Evolutionary conservation across 1,140 invertebrate species (phyloP).

Genomic region (Drepana arcuata): DNA sequence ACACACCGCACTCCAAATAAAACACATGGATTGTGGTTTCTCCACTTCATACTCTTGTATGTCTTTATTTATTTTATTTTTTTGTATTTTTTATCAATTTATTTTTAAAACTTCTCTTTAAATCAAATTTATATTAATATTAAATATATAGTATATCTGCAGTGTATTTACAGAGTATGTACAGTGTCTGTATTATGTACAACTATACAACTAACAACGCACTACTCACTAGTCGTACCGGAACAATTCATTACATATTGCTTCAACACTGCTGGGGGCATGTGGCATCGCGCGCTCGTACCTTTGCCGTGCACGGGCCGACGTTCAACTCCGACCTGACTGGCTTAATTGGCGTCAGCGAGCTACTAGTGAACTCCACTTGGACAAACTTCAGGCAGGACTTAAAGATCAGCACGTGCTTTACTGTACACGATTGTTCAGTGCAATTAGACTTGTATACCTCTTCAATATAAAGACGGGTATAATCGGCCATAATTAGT

Average conservation of each 20-base stretch:
- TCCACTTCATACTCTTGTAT: slow-evolving; percentile 66
- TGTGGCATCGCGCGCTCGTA: no score
- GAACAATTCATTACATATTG: background rate
- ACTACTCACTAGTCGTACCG: background rate
- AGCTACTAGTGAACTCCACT: no score
- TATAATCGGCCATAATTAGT: no score
- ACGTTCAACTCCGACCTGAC: no score
- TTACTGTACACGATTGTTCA: no score
- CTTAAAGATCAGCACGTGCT: no score
- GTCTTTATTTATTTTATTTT: slow-evolving; percentile 58
- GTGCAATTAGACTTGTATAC: no score
- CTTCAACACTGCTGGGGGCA: background rate
- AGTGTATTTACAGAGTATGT: slow-evolving; percentile 61
- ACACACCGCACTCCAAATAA: no score
- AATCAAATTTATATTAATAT: slow-evolving; percentile 65
- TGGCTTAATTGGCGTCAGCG: no score
- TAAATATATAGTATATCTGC: slow-evolving; percentile 58
- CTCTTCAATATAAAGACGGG: no score
- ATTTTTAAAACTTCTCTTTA: slow-evolving; percentile 61
- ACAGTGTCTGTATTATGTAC: slow-evolving; percentile 44
- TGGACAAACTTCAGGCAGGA: background rate
- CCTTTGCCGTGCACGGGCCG: no score
- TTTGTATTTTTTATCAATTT: slow-evolving; percentile 52
- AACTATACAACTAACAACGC: slow-evolving; percentile 9
- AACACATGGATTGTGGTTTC: slow-evolving; percentile 46